phyloP scores from a whole-genome alignment of 1,140 invertebrate species.

The Maniola jurtina region DNA sequence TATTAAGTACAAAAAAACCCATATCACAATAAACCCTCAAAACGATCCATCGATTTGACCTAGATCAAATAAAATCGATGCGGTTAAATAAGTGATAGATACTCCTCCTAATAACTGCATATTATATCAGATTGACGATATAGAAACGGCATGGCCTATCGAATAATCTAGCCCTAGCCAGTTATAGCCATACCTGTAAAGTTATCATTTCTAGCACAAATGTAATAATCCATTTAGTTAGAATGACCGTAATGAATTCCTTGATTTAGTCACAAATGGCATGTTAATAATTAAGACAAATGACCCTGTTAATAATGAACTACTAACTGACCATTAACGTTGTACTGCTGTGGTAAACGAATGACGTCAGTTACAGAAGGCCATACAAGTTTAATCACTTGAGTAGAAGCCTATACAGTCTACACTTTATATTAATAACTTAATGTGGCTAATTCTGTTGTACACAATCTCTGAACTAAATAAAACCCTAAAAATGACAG shows the following conservation, averaged over 20 bases:
- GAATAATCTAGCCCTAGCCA: too few relatives aligned
- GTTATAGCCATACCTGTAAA: background rate
- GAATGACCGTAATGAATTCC: constrained; percentile 10
- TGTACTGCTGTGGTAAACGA: constrained; percentile 17
- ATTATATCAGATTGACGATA: background rate
- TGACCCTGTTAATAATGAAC: constrained; percentile 21
- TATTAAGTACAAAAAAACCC: too few relatives aligned
- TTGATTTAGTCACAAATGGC: constrained; percentile 15
- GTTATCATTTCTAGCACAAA: background rate
- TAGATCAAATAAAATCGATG: background rate
- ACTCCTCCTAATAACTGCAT: background rate
- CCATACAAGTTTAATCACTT: constrained; percentile 9
- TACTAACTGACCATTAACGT: constrained; percentile 22
- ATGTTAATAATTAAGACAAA: constrained; percentile 23
- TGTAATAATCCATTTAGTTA: background rate
- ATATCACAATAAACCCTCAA: background rate
- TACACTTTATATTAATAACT: background rate
- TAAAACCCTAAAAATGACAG: too few relatives aligned
- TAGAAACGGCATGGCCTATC: too few relatives aligned
- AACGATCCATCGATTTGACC: constrained; percentile 4
- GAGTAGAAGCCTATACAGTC: background rate
- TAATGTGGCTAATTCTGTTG: background rate
- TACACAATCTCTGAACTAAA: too few relatives aligned
- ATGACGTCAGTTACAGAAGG: constrained; percentile 17
- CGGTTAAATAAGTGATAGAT: background rate